Conservation (phyloP, 2,888 invertebrate species). For the Drepanosiphum platanoidis region DNA sequence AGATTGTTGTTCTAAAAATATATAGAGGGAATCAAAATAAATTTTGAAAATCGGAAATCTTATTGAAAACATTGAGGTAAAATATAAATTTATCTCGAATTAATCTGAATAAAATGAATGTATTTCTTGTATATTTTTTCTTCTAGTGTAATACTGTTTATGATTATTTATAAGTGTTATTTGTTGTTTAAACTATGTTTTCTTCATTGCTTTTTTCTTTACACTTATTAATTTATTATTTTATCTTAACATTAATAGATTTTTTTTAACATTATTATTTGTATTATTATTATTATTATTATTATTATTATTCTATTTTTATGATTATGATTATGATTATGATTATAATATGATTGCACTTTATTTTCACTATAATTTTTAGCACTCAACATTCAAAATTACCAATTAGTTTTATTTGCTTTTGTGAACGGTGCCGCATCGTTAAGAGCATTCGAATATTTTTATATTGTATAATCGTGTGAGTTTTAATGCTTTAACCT, state of each 20-base stretch:
- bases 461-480: background rate
- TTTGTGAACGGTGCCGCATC: background rate
- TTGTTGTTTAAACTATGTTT: slow-evolving; percentile 61
- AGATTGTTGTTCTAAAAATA: slow-evolving; percentile 6
- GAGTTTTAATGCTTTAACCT: background rate
- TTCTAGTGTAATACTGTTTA: slow-evolving; percentile 45
- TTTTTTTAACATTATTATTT: slow-evolving; percentile 53
- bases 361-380: slow-evolving; percentile 50
- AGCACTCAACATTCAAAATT: slow-evolving; percentile 43
- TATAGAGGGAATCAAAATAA: slow-evolving; percentile 40
- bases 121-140: slow-evolving; percentile 56
- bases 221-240: slow-evolving; percentile 61
- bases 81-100: background rate
- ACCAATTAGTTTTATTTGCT: slow-evolving; percentile 41
- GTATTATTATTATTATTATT: slow-evolving; percentile 56
- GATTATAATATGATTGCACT: slow-evolving; percentile 46
- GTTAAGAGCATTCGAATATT: background rate
- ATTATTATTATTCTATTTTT: slow-evolving; percentile 42
- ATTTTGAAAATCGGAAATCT: background rate
- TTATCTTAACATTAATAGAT: slow-evolving; percentile 48
- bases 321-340: slow-evolving; percentile 23
- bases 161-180: slow-evolving; percentile 58
- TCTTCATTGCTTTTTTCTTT: slow-evolving; percentile 58
- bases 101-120: background rate
- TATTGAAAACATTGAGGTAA: background rate